Evolutionary conservation across 2,113 vertebrate genomes (phyloP).

Genomic region (Paramormyrops kingsleyae): DNA sequence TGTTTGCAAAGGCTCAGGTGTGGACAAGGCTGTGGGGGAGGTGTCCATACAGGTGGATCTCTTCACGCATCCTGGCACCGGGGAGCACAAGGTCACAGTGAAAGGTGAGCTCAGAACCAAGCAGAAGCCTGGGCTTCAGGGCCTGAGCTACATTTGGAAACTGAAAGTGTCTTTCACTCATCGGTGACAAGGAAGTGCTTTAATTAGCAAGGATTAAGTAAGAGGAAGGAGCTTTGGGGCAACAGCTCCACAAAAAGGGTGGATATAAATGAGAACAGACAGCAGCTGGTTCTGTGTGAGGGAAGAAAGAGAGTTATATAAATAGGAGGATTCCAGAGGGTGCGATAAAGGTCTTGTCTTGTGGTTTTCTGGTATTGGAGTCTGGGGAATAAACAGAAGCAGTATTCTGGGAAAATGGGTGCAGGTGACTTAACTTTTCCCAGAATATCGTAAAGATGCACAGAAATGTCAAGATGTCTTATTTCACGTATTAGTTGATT

Average conservation of each 20-base stretch:
- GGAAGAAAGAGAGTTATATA: not conserved
- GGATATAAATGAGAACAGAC: not conserved
- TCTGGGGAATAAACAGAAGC: not conserved
- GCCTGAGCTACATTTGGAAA: not conserved
- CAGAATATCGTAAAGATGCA: not conserved
- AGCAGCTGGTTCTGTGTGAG: not conserved
- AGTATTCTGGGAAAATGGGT: not conserved
- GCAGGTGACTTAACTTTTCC: not conserved
- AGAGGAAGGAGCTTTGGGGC: not conserved
- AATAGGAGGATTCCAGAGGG: not conserved
- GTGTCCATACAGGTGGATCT: constrained; percentile 90
- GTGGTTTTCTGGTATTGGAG: not conserved
- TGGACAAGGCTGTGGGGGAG: constrained; percentile 89
- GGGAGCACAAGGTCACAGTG: constrained; percentile 87
- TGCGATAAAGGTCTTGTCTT: not conserved
- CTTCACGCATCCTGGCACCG: constrained; percentile 85
- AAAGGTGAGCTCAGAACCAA: constrained; percentile 69
- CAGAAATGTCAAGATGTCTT: not conserved
- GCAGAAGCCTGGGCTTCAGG: not conserved
- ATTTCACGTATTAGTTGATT: not conserved
- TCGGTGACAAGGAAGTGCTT: not conserved
- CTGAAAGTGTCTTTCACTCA: not conserved
- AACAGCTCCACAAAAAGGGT: not conserved
- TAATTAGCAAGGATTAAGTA: not conserved
- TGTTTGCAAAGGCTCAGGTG: constrained; percentile 66